Percentiles rank a stretch among this genome's conserved stretches.
These are phyloP conservation scores for Anoplius nigerrimus DNA, from an alignment of 2,888 invertebrate genomes.

Conservation along the genomic window DNA sequence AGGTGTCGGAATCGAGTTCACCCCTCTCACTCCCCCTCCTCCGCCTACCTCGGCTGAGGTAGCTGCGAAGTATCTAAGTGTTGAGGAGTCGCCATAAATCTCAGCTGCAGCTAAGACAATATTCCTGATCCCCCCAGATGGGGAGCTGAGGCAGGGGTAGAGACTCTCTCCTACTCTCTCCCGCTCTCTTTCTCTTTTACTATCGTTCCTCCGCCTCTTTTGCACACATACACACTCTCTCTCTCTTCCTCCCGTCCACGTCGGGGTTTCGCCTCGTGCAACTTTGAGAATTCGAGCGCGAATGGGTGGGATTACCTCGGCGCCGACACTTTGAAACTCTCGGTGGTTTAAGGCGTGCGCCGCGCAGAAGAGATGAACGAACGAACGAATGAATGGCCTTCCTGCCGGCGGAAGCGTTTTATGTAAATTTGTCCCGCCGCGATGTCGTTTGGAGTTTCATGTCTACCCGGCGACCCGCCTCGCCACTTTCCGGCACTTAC, in stretches of 20 bases:
- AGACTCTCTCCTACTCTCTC: neutral
- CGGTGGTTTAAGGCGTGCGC: conserved; percentile 38
- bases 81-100: conserved; percentile 35
- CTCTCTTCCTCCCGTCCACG: neutral
- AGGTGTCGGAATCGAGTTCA: conserved; percentile 15
- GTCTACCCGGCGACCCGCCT: conserved; percentile 31
- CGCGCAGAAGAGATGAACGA: conserved; percentile 10
- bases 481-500: conserved; percentile 32
- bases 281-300: conserved; percentile 48
- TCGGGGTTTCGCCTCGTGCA: conserved; percentile 19
- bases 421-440: conserved; percentile 36
- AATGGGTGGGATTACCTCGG: conserved; percentile 36
- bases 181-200: no score
- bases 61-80: conserved; percentile 18
- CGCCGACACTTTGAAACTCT: conserved; percentile 37
- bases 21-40: neutral
- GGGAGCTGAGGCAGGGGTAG: neutral
- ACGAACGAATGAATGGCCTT: conserved; percentile 33
- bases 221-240: no score
- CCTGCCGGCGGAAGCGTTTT: conserved; percentile 35
- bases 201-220: no score
- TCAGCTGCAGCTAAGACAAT: conserved; percentile 33
- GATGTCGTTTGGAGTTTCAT: conserved; percentile 35
- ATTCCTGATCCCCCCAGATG: conserved; percentile 23
- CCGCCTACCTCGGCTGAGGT: conserved; percentile 6